Base-by-base conservation (phyloP, 2,888 invertebrate species). In the Scelioninae gen. 1 region DNA sequence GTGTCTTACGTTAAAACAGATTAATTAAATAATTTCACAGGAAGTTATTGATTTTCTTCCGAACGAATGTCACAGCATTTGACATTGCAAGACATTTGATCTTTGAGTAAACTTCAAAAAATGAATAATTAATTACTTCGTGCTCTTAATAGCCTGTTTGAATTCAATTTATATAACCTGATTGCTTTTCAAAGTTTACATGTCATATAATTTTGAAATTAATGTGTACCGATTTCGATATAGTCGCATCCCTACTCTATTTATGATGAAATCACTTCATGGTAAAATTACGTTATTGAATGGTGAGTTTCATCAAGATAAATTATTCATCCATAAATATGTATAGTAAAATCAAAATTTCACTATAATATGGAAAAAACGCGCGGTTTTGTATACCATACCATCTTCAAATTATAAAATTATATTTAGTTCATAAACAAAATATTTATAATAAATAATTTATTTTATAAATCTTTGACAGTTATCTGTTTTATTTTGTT, bases 171-270 rank as follows among this genome's bases (percentile, higher is more conserved):
- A 31, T 45, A 60, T 45, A 60, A 31, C 29, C 13, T 45, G 60
- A 60, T 60, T 60, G 60, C 60, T 49, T 43, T 60, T 43, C 60
- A 45, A 45, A 60, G 60, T 60, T 60, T 45, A 60, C 45, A 45
- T 60, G 60, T 31, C 60, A 60, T 60, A 60, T 47, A 47, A 63
- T 63, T 63, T 47, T 47, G 63, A 47, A 63, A 63, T 63, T 63
- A 49, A 63, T 63, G 34, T 63, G 32, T 63, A 32, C 47, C 10
- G 47, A 49, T 15, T 7, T 34, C 63, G 47, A 63, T 47, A 47
- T 47, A 63, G 34, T 13, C 47, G 5, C 47, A 15, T 63, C 16
- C 10, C 63, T 47, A 32, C 32, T 63, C 47, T 63, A 34, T 47
- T 32, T 63, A 47, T 45, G 32, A 45, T 15, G 45, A 47, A 65